These are phyloP conservation scores for Amphimallon solstitiale DNA, from an alignment of 2,888 invertebrate species.

Conservation along the genomic window DNA sequence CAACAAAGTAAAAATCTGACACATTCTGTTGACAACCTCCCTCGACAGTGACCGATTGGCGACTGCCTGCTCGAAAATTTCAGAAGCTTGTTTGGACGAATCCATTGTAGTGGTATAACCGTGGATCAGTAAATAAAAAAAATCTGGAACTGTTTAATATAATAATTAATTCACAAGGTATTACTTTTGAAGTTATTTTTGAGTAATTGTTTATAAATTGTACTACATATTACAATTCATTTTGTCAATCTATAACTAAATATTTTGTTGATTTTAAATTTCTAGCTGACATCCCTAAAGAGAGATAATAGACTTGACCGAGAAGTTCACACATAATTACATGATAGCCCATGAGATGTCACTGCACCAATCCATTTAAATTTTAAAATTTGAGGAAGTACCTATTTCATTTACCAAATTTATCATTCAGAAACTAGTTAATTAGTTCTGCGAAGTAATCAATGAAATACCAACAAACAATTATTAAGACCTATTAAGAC, in stretches of 20 bases:
- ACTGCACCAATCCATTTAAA: neutral
- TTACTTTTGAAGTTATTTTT: no score
- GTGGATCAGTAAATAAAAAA: neutral
- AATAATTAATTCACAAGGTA: no score
- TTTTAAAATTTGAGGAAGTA: slow-evolving; percentile 2
- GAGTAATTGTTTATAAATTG: no score
- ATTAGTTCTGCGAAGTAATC: neutral
- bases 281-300: slow-evolving; percentile 41
- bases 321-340: slow-evolving; percentile 41
- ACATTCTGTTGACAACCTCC: slow-evolving; percentile 64
- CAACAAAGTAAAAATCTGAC: slow-evolving; percentile 62
- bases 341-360: slow-evolving; percentile 42
- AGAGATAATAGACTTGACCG: slow-evolving; percentile 42
- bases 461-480: neutral
- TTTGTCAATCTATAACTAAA: no score
- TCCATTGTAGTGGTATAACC: slow-evolving; percentile 54
- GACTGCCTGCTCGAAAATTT: slow-evolving; percentile 63
- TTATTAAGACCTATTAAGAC: no score
- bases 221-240: no score
- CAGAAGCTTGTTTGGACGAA: slow-evolving; percentile 64
- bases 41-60: slow-evolving; percentile 63
- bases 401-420: no score
- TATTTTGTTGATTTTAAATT: slow-evolving; percentile 35
- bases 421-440: no score
- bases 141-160: slow-evolving; percentile 2